Evolutionary conservation across 2,113 vertebrate species (phyloP).

Genomic region (Dicerorhinus sumatrensis): DNA sequence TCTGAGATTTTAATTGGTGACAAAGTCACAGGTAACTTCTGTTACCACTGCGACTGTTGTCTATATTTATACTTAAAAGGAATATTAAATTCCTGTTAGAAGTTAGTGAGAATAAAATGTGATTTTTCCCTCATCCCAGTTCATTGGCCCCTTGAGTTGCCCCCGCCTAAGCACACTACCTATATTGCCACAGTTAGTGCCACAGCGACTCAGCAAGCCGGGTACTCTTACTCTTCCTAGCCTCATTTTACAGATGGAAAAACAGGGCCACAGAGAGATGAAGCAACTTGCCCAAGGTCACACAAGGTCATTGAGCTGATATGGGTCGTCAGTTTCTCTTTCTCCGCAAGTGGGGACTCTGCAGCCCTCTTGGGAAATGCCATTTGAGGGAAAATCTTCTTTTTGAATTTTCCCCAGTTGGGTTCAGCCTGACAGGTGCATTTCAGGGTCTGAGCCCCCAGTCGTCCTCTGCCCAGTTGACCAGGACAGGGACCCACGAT

Average conservation of each 20-base stretch:
- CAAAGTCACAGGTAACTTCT: neutral
- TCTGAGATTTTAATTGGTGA: slow-evolving; percentile 21
- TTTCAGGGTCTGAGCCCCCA: neutral
- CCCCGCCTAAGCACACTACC: neutral
- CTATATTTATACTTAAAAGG: neutral
- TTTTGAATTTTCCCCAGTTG: neutral
- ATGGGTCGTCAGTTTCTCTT: neutral
- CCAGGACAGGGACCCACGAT: no score
- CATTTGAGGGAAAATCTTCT: neutral
- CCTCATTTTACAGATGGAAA: neutral
- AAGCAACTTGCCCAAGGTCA: neutral
- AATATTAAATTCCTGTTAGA: neutral
- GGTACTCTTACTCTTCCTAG: neutral
- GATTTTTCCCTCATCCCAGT: neutral
- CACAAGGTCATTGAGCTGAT: neutral
- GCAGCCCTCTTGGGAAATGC: neutral
- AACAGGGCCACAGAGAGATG: neutral
- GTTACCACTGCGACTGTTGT: neutral
- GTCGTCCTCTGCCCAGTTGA: neutral
- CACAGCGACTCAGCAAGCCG: neutral
- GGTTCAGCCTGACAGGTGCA: neutral
- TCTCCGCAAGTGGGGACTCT: neutral
- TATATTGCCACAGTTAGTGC: neutral
- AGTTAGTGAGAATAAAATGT: neutral
- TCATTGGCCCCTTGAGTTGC: neutral